Evolutionary conservation across 2,888 invertebrate species (phyloP), one percentile per base, ranked within the genome.

Genomic region (Lymantria monacha): DNA sequence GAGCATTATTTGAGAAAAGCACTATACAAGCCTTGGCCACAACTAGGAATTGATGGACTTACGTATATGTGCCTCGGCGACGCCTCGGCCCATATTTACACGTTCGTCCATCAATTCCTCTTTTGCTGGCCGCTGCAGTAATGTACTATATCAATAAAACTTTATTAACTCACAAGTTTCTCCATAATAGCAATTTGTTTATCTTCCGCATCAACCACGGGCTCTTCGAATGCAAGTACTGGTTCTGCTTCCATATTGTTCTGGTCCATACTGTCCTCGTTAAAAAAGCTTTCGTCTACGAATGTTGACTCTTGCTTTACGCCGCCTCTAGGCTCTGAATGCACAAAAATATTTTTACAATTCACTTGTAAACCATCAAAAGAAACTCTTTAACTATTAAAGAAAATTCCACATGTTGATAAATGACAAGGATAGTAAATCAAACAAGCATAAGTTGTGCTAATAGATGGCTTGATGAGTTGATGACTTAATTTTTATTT

Each of bases 121-220:
- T 22, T 2, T 22, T 22, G 5, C 22, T 22, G n/a, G n/a, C 22
- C 22, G 22, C 5, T 22, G 5, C 22, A 22, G 5, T 5, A 22
- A 2, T 2, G 22, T 22, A 3, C 33, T 10, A 5, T 33, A 10
- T 9, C 7, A 33, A 33, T 2, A 33, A 33, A 33, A 8, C 33
- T 10, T 33, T 33, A 22, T 22, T 22, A 3, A 33, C 66, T 56
- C 62, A 89, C 90, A 74, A 91, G 55, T 81, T 85, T 87, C 49
- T 91, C 89, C 88, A 91, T 87, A 36, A 90, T 70, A 1, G 76
- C 74, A 55, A 76, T 72, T 51, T 89, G 87, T 11, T 86, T 66
- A 11, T 89, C 88, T 40, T 87, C 88, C 10, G 72, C 56, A 40
- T 85, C 81, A 7, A 51, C 51, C 0, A 57, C 53, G 0, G 85